A percentile compares a stretch with the other conserved stretches of the same genome.
phyloP scores from a whole-genome alignment of 2,113 vertebrate genomes.

The Macroglossus sobrinus region DNA sequence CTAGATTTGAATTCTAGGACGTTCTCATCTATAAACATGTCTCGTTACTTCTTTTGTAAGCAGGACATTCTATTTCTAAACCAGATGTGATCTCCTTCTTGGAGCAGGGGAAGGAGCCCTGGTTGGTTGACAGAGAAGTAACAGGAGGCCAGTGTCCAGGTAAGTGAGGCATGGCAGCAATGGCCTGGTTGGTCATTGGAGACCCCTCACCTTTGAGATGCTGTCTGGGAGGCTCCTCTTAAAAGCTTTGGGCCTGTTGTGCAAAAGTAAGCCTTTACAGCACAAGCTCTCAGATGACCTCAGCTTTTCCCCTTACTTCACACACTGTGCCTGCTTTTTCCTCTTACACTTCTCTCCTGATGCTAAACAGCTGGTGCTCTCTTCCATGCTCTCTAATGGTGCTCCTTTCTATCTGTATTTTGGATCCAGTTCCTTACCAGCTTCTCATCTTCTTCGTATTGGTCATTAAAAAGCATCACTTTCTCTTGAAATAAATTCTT shows the following conservation, averaged over 20 bases:
- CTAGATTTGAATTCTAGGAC: conserved; percentile 47
- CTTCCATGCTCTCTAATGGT: neutral
- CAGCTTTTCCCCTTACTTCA: neutral
- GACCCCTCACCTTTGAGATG: neutral
- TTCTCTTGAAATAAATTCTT: neutral
- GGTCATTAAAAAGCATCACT: conserved; percentile 27
- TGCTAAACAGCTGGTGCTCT: neutral
- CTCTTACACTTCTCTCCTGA: neutral
- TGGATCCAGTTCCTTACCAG: neutral
- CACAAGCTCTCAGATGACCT: neutral
- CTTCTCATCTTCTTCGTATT: conserved; percentile 29
- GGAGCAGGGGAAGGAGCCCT: conserved; percentile 69
- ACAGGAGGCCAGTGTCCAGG: conserved; percentile 57
- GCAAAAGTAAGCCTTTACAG: neutral
- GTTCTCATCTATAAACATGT: conserved; percentile 40
- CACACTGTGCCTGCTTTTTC: neutral
- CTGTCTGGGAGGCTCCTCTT: neutral
- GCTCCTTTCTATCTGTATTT: neutral
- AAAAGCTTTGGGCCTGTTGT: neutral
- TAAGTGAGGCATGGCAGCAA: conserved; percentile 32
- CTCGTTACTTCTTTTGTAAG: conserved; percentile 54
- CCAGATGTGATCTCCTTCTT: conserved; percentile 68
- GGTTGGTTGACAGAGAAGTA: conserved; percentile 49
- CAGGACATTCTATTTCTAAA: conserved; percentile 68
- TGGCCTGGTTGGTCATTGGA: neutral